Evolutionary conservation across 2,113 vertebrate genomes (phyloP).

Genomic region (Trichechus manatus): DNA sequence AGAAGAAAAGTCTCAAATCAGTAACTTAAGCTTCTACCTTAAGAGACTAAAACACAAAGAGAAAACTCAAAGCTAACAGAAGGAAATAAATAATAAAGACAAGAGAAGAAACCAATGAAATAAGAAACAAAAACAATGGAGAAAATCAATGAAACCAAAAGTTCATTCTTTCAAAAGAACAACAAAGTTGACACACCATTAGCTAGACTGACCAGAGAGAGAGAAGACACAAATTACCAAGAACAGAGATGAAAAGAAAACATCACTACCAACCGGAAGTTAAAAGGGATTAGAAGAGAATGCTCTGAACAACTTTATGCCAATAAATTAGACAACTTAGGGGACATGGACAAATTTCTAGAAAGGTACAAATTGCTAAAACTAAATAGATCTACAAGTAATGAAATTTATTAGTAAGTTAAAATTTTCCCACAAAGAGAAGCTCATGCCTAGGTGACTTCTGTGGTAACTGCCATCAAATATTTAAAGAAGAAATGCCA

Average conservation of each 20-base stretch:
- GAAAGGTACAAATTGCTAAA: not conserved
- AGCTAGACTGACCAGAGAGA: not conserved
- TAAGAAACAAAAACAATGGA: not conserved
- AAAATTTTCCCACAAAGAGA: not conserved
- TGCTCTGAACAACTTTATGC: not conserved
- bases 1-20: not conserved
- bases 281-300: not conserved
- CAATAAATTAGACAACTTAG: not conserved
- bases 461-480: not conserved
- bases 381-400: not conserved
- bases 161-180: not conserved
- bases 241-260: not conserved
- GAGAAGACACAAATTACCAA: not conserved
- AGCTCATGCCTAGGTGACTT: not conserved
- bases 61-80: not conserved
- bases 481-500: constrained; percentile 1
- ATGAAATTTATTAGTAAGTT: not conserved
- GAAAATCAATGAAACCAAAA: not conserved
- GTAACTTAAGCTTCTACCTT: not conserved
- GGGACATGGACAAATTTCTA: not conserved
- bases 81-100: not conserved
- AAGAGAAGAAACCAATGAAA: not conserved
- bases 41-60: not conserved
- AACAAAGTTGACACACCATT: not conserved
- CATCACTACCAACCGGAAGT: not conserved